Percentiles rank a stretch among this genome's conserved stretches.
Evolutionary conservation across 2,888 invertebrate species (phyloP).

Genomic region (Zygogramma bicolorata): DNA sequence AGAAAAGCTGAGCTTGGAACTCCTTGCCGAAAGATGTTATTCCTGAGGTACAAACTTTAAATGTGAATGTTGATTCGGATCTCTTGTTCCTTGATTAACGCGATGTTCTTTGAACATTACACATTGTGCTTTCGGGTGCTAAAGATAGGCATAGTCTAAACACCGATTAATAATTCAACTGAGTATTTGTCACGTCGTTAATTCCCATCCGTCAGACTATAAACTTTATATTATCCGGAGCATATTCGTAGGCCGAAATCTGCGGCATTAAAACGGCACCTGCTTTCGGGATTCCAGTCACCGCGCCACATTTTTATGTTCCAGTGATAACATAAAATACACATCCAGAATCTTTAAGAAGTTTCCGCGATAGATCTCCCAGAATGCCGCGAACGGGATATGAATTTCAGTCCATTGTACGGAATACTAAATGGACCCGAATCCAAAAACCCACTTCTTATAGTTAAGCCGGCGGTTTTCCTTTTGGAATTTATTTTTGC

Average conservation of each 20-base stretch:
- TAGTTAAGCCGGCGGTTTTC: slow-evolving; percentile 38
- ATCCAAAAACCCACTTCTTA: slow-evolving; percentile 42
- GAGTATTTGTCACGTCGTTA: too few relatives aligned
- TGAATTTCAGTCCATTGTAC: slow-evolving; percentile 50
- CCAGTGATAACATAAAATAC: slow-evolving; percentile 52
- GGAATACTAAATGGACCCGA: slow-evolving; percentile 42
- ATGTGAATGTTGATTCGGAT: too few relatives aligned
- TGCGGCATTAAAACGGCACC: background rate
- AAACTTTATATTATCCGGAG: too few relatives aligned
- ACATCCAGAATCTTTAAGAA: slow-evolving; percentile 49
- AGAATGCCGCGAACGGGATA: slow-evolving; percentile 45
- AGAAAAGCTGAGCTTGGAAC: too few relatives aligned
- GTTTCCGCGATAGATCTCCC: slow-evolving; percentile 38
- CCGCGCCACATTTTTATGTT: slow-evolving; percentile 48
- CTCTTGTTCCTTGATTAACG: too few relatives aligned
- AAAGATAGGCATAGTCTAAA: too few relatives aligned
- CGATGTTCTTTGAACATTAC: too few relatives aligned
- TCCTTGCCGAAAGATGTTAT: too few relatives aligned
- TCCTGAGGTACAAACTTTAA: too few relatives aligned
- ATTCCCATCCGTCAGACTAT: too few relatives aligned
- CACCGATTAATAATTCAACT: too few relatives aligned
- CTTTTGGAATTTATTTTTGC: slow-evolving; percentile 36
- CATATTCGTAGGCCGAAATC: background rate
- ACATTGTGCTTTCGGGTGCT: too few relatives aligned
- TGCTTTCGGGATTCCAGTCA: background rate